Base-by-base conservation (phyloP, 1,140 invertebrate species). In the Varroa destructor region DNA sequence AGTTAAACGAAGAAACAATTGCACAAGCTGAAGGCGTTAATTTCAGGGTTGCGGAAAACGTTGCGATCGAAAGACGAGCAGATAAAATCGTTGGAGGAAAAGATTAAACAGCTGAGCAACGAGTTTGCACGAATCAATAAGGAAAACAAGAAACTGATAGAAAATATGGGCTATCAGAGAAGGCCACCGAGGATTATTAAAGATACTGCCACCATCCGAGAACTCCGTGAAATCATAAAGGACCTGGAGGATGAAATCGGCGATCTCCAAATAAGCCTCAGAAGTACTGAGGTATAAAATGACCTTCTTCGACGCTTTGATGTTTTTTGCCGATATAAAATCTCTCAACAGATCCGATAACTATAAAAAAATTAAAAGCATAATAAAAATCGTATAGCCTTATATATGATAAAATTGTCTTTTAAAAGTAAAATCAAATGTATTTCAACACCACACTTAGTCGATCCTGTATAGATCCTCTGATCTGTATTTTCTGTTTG, bases 171-270 rank as follows among this genome's bases (percentile, higher is more conserved):
- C 72, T 78, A 78, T 67, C 86, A 85, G 77, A 84, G 83, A 55
- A 81, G 85, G 75, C 83, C 83, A 14, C 82, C 85, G 8, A 88
- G 87, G 75, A 87, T 87, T 76, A 80, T 86, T 3, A 86, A 84
- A 1, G 87, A 89, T 77, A 85, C 71, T 85, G 86, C 67, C 84
- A 86, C 6, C 87, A 87, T 82, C 76, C 85, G 56, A 85, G 88
- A 80, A 70, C 78, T 90, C 71, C 87, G 87, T 75, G 87, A 84
- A 75, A 87, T 88, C 84, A 85, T 89, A 0, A 86, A 88, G 70
- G 88, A 89, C 57, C 81, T 89, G 74, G 88, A 89, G 79, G 86
- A 82, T 77, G 88, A 90, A 82, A 86, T 89, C 75, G 84, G 84
- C 73, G 84, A 88, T 76, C 81, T 88, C 76, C 84, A 83, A 75